phyloP scores from a whole-genome alignment of 1,140 invertebrate genomes.

The Drosophila arawakana region DNA sequence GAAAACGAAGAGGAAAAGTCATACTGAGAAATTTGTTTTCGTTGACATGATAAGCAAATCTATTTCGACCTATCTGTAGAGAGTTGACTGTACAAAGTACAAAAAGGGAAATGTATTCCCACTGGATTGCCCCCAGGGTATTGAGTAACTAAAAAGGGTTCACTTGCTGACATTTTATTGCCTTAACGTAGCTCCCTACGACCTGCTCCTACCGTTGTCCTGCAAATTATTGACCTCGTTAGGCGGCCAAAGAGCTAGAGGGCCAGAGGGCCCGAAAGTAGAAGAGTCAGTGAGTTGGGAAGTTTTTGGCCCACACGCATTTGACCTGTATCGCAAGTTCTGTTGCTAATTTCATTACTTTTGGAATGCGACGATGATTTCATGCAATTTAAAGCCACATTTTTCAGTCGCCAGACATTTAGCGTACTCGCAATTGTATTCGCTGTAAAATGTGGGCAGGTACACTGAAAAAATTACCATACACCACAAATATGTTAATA shows the following conservation, averaged over 20 bases:
- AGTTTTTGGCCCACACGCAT: constrained; percentile 40
- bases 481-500: too few species aligned
- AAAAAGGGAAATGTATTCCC: neutral
- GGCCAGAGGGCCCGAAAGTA: too few species aligned
- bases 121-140: neutral
- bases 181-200: neutral
- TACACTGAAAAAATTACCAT: too few species aligned
- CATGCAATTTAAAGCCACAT: constrained; percentile 81
- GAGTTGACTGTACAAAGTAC: neutral
- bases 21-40: constrained; percentile 47
- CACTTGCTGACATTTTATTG: constrained; percentile 53
- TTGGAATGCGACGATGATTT: constrained; percentile 78
- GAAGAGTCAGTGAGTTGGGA: too few species aligned
- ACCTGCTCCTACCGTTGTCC: neutral
- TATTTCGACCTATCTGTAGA: constrained; percentile 17
- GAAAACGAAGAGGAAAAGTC: constrained; percentile 40
- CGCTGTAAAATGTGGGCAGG: neutral
- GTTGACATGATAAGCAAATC: constrained; percentile 65
- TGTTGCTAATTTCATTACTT: constrained; percentile 79
- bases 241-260: neutral
- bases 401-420: constrained; percentile 77
- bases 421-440: constrained; percentile 67
- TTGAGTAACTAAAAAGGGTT: constrained; percentile 35
- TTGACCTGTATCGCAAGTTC: constrained; percentile 37
- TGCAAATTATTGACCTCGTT: constrained; percentile 37